phyloP scores from a whole-genome alignment of 2,797 vertebrate species.

The Bothrops alternatus region DNA sequence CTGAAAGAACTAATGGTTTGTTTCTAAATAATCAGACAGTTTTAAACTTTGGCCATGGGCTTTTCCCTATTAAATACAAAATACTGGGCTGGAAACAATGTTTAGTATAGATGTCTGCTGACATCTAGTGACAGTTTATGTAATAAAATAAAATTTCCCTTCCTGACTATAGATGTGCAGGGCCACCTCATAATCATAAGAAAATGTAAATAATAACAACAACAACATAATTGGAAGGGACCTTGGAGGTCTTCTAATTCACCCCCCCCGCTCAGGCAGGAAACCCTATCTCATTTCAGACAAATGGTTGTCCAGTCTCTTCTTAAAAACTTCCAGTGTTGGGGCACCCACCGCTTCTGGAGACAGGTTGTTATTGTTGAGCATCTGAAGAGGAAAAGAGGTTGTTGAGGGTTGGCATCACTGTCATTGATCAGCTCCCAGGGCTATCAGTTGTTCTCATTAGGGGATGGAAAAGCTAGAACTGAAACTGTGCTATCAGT shows the following conservation, averaged over 20 bases:
- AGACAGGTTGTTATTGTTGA: too few species aligned
- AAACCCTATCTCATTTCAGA: too few species aligned
- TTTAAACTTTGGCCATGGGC: not conserved
- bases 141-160: slow-evolving; percentile 24
- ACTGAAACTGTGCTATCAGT: not conserved
- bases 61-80: not conserved
- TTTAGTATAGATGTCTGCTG: slow-evolving; percentile 45
- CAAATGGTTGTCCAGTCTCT: too few species aligned
- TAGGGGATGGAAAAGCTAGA: not conserved
- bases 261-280: too few species aligned
- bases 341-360: too few species aligned
- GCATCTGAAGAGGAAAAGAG: not conserved
- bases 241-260: too few species aligned
- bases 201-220: not conserved
- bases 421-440: not conserved
- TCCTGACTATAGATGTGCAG: not conserved
- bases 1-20: not conserved
- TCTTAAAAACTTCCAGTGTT: too few species aligned
- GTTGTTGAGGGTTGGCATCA: not conserved
- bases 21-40: not conserved
- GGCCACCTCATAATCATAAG: not conserved
- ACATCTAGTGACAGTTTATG: slow-evolving; percentile 63
- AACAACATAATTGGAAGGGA: too few species aligned
- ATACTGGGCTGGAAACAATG: accelerated
- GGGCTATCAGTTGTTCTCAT: not conserved